phyloP scores from a whole-genome alignment of 2,113 vertebrate genomes.

The Eidolon helvum region DNA sequence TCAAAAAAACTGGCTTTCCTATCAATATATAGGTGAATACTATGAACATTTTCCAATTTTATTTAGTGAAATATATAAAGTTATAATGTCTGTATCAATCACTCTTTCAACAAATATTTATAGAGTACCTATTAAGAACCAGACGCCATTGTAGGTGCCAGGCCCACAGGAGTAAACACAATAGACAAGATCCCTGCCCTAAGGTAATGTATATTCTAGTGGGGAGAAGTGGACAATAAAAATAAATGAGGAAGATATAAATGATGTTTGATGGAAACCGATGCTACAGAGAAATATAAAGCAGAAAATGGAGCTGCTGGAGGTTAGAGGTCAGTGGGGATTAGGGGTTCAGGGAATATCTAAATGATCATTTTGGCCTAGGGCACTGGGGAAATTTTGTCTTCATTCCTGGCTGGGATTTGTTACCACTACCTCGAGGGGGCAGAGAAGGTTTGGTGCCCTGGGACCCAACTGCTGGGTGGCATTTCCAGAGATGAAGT shows the following conservation, averaged over 20 bases:
- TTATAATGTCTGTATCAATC: background rate
- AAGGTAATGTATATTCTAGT: background rate
- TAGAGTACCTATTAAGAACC: background rate
- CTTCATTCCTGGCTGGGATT: background rate
- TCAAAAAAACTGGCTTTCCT: conserved; percentile 26
- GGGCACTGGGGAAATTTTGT: background rate
- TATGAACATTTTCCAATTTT: background rate
- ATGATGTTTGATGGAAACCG: background rate
- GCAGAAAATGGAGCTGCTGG: background rate
- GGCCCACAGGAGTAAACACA: background rate
- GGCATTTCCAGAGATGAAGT: background rate
- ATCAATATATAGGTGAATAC: background rate
- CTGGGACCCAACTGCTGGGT: background rate
- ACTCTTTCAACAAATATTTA: conserved; percentile 5
- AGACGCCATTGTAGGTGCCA: background rate
- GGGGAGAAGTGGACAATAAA: background rate
- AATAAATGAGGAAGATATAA: conserved; percentile 11
- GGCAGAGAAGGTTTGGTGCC: background rate
- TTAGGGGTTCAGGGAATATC: background rate
- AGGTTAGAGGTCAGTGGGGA: background rate
- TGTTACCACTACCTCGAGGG: background rate
- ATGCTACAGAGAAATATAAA: background rate
- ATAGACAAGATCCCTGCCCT: background rate
- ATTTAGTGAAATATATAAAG: background rate
- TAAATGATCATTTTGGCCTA: background rate